These are phyloP conservation scores for Lycia hirtaria DNA, from an alignment of 2,888 invertebrate species.

Conservation along the genomic window DNA sequence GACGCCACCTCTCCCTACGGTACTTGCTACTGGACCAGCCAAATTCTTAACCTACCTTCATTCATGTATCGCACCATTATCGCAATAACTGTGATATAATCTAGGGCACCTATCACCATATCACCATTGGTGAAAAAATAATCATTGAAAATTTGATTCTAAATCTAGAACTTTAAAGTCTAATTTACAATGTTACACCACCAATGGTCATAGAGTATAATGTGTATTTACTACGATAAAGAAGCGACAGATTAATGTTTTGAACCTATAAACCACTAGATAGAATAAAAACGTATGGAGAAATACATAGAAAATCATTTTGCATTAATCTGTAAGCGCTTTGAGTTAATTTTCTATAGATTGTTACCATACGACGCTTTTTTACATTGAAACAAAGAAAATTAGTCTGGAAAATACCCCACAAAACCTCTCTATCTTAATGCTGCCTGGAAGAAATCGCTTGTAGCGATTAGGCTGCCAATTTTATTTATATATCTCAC, in stretches of 20 bases:
- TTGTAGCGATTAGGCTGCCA: too few relatives aligned
- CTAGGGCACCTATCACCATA: too few relatives aligned
- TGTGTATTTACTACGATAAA: too few relatives aligned
- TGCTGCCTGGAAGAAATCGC: too few relatives aligned
- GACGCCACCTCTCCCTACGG: conserved; percentile 41
- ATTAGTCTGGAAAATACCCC: too few relatives aligned
- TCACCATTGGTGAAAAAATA: too few relatives aligned
- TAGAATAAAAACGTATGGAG: not conserved
- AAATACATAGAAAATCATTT: not conserved
- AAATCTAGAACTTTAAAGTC: too few relatives aligned
- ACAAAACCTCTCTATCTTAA: too few relatives aligned
- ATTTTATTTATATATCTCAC: too few relatives aligned
- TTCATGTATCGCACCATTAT: conserved; percentile 43
- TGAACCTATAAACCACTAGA: not conserved
- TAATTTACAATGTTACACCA: too few relatives aligned
- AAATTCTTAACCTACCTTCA: conserved; percentile 53
- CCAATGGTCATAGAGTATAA: too few relatives aligned
- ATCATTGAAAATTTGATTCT: too few relatives aligned
- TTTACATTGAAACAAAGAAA: not conserved
- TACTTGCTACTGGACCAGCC: conserved; percentile 59
- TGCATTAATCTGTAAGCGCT: not conserved
- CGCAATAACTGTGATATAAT: not conserved
- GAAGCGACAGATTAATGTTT: conserved; percentile 11
- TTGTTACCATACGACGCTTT: not conserved
- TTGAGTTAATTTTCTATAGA: not conserved